A percentile compares a stretch with the other conserved stretches of the same genome.
These are phyloP conservation scores for Lagenorhynchus albirostris DNA, from an alignment of 2,113 vertebrate species.

Conservation along the genomic window DNA sequence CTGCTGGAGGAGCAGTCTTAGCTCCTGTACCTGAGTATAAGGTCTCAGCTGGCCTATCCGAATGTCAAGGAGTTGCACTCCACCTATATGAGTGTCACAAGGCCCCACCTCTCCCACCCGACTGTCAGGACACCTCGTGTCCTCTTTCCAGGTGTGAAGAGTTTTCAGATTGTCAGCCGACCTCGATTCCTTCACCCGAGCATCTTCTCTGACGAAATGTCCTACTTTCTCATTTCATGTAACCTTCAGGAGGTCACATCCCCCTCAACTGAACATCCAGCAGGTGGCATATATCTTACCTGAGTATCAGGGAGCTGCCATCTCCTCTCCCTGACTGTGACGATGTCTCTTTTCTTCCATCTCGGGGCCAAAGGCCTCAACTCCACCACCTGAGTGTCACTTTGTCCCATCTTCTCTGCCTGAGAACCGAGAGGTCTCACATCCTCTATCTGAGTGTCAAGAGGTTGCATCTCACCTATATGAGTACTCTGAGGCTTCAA, in stretches of 20 bases:
- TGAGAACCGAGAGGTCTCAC: background rate
- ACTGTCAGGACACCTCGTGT: no score
- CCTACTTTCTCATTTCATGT: background rate
- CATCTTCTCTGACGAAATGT: background rate
- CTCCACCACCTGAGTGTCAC: background rate
- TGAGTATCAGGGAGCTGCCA: background rate
- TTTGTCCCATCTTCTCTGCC: background rate
- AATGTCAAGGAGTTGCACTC: background rate
- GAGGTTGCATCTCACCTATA: background rate
- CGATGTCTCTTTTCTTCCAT: background rate
- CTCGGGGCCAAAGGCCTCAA: background rate
- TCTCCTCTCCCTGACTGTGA: background rate
- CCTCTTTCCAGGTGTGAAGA: no score
- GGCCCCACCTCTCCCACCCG: background rate
- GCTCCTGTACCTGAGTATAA: background rate
- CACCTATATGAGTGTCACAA: background rate
- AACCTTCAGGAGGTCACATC: background rate
- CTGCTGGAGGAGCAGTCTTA: background rate
- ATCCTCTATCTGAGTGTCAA: background rate
- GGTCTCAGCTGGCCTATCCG: background rate
- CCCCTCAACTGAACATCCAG: background rate
- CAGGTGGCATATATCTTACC: background rate
- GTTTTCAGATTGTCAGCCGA: background rate
- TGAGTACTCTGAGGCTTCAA: background rate
- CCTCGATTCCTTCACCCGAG: background rate